These are phyloP conservation scores for Panopea generosa DNA, from an alignment of 2,888 invertebrate genomes.

Conservation along the genomic window DNA sequence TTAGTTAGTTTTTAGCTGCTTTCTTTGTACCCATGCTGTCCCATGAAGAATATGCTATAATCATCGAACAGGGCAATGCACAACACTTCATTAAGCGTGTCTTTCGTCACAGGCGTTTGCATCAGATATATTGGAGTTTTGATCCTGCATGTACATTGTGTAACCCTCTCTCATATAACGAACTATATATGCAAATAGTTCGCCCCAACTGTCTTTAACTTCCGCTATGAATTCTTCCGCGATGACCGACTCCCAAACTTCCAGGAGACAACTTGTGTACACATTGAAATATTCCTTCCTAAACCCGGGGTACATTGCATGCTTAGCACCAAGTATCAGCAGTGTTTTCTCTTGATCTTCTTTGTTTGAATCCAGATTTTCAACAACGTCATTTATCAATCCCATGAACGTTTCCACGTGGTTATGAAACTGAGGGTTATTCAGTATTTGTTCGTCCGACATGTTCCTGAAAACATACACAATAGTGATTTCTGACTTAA, in stretches of 20 bases:
- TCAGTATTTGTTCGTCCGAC: constrained; percentile 65
- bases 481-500: too few species aligned
- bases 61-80: too few species aligned
- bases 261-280: constrained; percentile 74
- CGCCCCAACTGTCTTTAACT: constrained; percentile 76
- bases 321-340: constrained; percentile 78
- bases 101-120: too few species aligned
- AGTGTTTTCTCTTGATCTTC: constrained; percentile 68
- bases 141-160: constrained; percentile 49
- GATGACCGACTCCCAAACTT: constrained; percentile 77
- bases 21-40: too few species aligned
- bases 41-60: too few species aligned
- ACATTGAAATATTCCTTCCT: constrained; percentile 74
- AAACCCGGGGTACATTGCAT: constrained; percentile 75
- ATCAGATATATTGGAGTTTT: too few species aligned
- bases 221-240: constrained; percentile 80
- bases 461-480: constrained; percentile 58
- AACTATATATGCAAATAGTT: constrained; percentile 72
- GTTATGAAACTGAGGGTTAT: constrained; percentile 59
- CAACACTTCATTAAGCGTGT: too few species aligned
- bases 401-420: constrained; percentile 77
- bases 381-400: constrained; percentile 71
- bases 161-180: constrained; percentile 66
- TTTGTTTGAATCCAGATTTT: constrained; percentile 70
- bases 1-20: too few species aligned